These are phyloP conservation scores for Agelastica alni DNA, from an alignment of 2,888 invertebrate genomes.

Conservation along the genomic window DNA sequence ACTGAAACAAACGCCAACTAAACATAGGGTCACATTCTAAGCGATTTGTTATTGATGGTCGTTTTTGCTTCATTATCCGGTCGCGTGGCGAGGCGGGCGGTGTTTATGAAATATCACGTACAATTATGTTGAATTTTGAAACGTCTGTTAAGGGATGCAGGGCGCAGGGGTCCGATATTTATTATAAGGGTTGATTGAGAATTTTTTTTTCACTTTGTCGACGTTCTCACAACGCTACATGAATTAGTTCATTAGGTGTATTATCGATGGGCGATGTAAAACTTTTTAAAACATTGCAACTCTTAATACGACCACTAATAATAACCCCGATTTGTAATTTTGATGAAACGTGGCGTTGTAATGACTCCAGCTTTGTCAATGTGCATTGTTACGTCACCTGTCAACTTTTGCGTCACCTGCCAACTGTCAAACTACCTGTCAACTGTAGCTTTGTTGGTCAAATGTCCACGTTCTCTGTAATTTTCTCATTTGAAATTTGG, in stretches of 20 bases:
- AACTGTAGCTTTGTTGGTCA: no score
- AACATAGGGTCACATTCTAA: constrained; percentile 43
- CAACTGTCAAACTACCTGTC: no score
- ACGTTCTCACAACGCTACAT: not conserved
- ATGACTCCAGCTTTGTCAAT: no score
- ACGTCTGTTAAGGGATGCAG: constrained; percentile 1
- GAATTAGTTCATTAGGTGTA: not conserved
- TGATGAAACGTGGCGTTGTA: no score
- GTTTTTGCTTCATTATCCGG: constrained; percentile 58
- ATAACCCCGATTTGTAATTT: no score
- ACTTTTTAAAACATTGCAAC: no score
- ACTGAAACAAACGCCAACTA: no score
- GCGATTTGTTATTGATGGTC: constrained; percentile 57
- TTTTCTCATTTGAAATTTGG: no score
- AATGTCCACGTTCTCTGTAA: no score
- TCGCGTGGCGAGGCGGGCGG: constrained; percentile 45
- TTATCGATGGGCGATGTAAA: not conserved
- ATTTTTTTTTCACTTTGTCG: not conserved
- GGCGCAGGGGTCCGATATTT: not conserved
- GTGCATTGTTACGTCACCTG: no score
- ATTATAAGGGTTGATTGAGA: constrained; percentile 4
- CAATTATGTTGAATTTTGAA: constrained; percentile 51
- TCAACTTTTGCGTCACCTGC: no score
- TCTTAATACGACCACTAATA: no score
- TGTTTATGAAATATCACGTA: constrained; percentile 54